These are phyloP conservation scores for Bovichtus variegatus DNA, from an alignment of 2,797 vertebrate species.

Conservation along the genomic window DNA sequence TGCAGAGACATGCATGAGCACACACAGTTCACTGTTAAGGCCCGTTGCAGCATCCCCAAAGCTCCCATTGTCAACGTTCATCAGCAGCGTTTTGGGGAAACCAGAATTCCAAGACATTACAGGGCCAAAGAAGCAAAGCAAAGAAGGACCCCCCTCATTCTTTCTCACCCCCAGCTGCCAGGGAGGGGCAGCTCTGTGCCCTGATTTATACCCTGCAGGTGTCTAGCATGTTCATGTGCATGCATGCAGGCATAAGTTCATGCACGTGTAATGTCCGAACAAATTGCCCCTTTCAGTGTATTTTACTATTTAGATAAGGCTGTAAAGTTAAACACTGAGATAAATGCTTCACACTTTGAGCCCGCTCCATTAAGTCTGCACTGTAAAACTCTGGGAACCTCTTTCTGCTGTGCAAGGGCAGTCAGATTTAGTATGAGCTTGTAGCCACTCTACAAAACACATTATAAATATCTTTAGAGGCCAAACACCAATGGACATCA, in stretches of 20 bases:
- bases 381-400: constrained; percentile 35
- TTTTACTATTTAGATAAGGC: constrained; percentile 47
- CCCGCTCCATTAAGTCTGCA: constrained; percentile 44
- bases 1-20: constrained; percentile 19
- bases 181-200: constrained; percentile 50
- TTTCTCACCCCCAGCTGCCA: constrained; percentile 71
- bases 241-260: constrained; percentile 44
- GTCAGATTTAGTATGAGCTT: constrained; percentile 24
- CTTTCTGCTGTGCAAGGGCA: constrained; percentile 16
- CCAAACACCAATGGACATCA: not conserved
- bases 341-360: constrained; percentile 49
- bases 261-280: constrained; percentile 55
- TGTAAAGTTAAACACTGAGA: constrained; percentile 50
- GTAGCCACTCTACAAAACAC: constrained; percentile 1
- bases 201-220: constrained; percentile 83
- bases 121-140: constrained; percentile 38
- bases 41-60: constrained; percentile 48
- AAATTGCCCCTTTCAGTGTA: constrained; percentile 48
- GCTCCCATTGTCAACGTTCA: constrained; percentile 58
- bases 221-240: constrained; percentile 66
- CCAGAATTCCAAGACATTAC: constrained; percentile 53
- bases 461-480: constrained; percentile 15
- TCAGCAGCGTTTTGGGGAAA: constrained; percentile 63
- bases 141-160: constrained; percentile 30
- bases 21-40: constrained; percentile 24